Evolutionary conservation across 2,888 invertebrate genomes (phyloP).

Genomic region (Pachycephus smyrnensis): DNA sequence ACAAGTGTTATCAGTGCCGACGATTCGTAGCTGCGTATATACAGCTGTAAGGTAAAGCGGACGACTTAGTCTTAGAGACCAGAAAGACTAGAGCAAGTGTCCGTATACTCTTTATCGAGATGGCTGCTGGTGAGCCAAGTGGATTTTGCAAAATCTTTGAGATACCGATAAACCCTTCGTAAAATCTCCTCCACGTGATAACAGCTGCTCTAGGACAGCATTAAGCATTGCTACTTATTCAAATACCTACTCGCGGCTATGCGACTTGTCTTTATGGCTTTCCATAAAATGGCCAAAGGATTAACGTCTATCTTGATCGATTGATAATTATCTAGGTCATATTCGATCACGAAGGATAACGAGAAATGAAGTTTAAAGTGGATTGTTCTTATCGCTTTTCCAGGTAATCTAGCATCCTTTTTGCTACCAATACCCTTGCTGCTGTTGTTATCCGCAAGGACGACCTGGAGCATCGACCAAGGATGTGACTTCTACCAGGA

Average conservation of each 20-base stretch:
- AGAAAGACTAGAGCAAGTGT: conserved; percentile 26
- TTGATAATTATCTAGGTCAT: neutral
- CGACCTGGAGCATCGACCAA: neutral
- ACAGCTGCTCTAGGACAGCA: neutral
- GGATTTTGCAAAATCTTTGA: neutral
- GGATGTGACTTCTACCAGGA: conserved; percentile 68
- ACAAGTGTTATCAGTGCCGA: conserved; percentile 46
- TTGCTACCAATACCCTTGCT: neutral
- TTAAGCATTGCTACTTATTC: neutral
- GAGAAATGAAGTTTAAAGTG: neutral
- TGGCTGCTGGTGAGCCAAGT: conserved; percentile 6
- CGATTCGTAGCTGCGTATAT: conserved; percentile 33
- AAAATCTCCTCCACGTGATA: neutral
- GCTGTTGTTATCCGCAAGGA: neutral
- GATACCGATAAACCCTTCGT: neutral
- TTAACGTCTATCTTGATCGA: conserved; percentile 37
- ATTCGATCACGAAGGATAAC: neutral
- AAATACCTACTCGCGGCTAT: neutral
- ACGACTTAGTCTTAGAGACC: conserved; percentile 35
- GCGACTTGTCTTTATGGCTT: neutral
- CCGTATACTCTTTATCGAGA: conserved; percentile 12
- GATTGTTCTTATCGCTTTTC: neutral
- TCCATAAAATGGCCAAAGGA: conserved; percentile 13
- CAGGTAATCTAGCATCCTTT: neutral
- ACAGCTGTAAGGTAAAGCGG: conserved; percentile 35